These are phyloP conservation scores for Rallus limicola DNA, from an alignment of 2,113 vertebrate species.

Conservation along the genomic window DNA sequence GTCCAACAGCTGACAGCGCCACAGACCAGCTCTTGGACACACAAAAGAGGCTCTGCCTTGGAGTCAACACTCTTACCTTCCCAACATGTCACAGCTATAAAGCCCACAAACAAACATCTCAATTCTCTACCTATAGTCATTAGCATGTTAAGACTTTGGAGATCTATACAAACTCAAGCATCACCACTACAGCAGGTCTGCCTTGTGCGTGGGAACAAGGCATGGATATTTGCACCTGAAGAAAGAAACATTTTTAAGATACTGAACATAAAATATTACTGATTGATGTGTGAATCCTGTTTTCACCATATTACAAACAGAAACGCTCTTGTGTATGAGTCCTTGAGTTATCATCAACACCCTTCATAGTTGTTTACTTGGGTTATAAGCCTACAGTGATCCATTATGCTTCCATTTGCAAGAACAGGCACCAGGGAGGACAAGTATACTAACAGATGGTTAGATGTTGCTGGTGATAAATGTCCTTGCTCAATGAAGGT, in stretches of 20 bases:
- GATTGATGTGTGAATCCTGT: conserved; percentile 23
- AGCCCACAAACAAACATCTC: neutral
- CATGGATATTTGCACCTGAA: neutral
- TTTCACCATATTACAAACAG: neutral
- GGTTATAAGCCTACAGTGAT: conserved; percentile 44
- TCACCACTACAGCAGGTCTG: neutral
- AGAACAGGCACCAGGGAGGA: neutral
- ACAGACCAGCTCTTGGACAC: neutral
- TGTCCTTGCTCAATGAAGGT: conserved; percentile 25
- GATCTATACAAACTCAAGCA: neutral
- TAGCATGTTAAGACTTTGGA: neutral
- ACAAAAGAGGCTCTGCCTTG: neutral
- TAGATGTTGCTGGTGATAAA: conserved; percentile 48
- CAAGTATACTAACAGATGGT: conserved; percentile 30
- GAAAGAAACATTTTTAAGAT: neutral
- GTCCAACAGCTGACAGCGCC: neutral
- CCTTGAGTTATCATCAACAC: conserved; percentile 57
- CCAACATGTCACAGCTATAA: neutral
- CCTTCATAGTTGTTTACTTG: conserved; percentile 55
- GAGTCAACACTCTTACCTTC: neutral
- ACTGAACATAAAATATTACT: neutral
- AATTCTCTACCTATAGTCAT: neutral
- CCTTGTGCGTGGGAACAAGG: neutral
- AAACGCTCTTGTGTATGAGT: neutral
- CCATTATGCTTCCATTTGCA: conserved; percentile 55